These are phyloP conservation scores for Cinclus cinclus DNA, from an alignment of 2,113 vertebrate species.

Conservation along the genomic window DNA sequence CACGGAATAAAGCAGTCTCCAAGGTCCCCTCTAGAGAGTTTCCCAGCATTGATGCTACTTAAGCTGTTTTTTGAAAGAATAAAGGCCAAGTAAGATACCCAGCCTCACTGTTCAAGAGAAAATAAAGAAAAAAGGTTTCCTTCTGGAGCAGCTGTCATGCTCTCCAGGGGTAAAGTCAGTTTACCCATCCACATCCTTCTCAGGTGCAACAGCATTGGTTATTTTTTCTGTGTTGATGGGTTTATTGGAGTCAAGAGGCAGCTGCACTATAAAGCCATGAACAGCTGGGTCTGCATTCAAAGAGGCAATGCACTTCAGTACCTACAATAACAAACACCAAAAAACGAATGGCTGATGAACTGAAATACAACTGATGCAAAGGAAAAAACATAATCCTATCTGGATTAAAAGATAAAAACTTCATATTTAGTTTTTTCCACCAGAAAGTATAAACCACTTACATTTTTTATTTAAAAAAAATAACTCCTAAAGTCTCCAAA, in stretches of 20 bases:
- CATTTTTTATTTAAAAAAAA: neutral
- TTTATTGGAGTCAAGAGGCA: conserved; percentile 90
- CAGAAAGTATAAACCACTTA: neutral
- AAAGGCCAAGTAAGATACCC: neutral
- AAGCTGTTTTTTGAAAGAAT: conserved; percentile 75
- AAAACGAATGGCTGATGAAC: neutral
- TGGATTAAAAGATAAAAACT: neutral
- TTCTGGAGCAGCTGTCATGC: neutral
- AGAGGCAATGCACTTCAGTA: conserved; percentile 82
- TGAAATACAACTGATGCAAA: neutral
- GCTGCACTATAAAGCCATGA: conserved; percentile 94
- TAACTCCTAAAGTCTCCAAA: neutral
- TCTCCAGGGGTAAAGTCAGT: neutral
- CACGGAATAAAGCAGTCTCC: conserved; percentile 94
- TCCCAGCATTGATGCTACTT: conserved; percentile 93
- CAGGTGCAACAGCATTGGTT: conserved; percentile 87
- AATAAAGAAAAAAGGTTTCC: neutral
- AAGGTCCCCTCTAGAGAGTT: conserved; percentile 92
- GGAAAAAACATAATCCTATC: neutral
- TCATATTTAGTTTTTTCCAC: neutral
- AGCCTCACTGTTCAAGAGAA: neutral
- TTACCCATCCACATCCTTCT: conserved; percentile 98
- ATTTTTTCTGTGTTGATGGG: conserved; percentile 88
- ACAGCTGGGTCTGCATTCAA: conserved; percentile 88
- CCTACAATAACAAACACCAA: conserved; percentile 69